Conservation (phyloP, 2,797 vertebrate species). For the Pipistrellus pipistrellus region DNA sequence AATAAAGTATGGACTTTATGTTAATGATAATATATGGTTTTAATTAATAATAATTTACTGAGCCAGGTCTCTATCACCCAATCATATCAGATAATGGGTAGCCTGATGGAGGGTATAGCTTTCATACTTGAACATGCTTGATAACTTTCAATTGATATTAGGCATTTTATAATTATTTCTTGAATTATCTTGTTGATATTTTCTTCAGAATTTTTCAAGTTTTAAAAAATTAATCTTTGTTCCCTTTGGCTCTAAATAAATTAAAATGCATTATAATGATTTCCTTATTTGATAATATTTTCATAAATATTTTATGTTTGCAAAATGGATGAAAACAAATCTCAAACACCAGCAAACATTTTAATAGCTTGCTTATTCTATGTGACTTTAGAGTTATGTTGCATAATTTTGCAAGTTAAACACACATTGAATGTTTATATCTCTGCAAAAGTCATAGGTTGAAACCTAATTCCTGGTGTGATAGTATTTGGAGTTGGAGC, state of each 20-base stretch:
- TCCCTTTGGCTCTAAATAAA: slow-evolving; percentile 23
- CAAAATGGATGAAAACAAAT: slow-evolving; percentile 15
- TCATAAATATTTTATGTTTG: slow-evolving; percentile 46
- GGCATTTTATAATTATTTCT: neutral
- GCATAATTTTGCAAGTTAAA: neutral
- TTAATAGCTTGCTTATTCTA: neutral
- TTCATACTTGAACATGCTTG: neutral
- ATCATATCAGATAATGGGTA: neutral
- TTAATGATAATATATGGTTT: neutral
- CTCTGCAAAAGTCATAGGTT: neutral
- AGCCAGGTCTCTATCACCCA: neutral
- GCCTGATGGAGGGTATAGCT: neutral
- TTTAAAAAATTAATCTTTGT: neutral
- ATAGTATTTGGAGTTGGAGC: neutral
- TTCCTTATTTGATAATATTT: slow-evolving; percentile 6
- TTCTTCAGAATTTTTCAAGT: slow-evolving; percentile 31
- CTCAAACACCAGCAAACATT: neutral
- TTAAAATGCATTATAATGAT: slow-evolving; percentile 6
- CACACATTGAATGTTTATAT: neutral
- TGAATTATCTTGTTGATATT: neutral
- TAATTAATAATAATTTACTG: neutral
- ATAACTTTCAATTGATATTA: neutral
- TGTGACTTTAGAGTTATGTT: neutral
- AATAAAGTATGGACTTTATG: neutral
- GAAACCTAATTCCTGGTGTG: neutral